These are phyloP conservation scores for Dasyprocta punctata DNA, from an alignment of 2,113 vertebrate genomes.

Conservation along the genomic window DNA sequence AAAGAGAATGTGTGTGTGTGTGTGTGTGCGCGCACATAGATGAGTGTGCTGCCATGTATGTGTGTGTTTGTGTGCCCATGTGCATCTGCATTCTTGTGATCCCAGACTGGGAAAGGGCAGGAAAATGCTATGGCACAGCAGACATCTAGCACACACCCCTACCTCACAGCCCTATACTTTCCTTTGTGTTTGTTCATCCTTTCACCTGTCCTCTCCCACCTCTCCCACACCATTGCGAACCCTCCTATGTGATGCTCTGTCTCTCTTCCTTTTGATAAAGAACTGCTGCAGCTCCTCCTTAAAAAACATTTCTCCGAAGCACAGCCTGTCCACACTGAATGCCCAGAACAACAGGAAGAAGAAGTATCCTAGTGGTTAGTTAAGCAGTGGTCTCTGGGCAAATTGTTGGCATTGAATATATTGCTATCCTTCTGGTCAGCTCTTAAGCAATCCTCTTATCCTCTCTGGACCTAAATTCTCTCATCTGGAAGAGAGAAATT, in stretches of 20 bases:
- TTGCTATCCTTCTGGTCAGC: neutral
- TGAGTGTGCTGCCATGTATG: neutral
- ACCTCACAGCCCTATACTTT: neutral
- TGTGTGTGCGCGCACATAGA: neutral
- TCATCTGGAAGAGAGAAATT: neutral
- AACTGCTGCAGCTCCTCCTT: neutral
- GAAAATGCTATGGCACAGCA: neutral
- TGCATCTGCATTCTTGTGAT: too few relatives aligned
- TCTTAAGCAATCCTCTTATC: neutral
- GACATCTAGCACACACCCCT: neutral
- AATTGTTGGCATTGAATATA: neutral
- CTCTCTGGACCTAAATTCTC: neutral
- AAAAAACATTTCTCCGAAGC: neutral
- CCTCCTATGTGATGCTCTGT: neutral
- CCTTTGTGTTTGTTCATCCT: neutral
- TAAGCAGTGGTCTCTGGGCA: neutral
- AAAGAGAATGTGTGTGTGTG: too few relatives aligned
- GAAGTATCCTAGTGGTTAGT: neutral
- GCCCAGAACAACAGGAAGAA: neutral
- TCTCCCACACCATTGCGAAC: neutral
- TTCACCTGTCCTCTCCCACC: neutral
- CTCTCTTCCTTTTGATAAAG: neutral
- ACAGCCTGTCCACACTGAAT: neutral
- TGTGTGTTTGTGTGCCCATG: rapidly evolving
- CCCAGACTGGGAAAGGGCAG: too few relatives aligned